phyloP scores from a whole-genome alignment of 2,113 vertebrate species.

The Turnix velox region DNA sequence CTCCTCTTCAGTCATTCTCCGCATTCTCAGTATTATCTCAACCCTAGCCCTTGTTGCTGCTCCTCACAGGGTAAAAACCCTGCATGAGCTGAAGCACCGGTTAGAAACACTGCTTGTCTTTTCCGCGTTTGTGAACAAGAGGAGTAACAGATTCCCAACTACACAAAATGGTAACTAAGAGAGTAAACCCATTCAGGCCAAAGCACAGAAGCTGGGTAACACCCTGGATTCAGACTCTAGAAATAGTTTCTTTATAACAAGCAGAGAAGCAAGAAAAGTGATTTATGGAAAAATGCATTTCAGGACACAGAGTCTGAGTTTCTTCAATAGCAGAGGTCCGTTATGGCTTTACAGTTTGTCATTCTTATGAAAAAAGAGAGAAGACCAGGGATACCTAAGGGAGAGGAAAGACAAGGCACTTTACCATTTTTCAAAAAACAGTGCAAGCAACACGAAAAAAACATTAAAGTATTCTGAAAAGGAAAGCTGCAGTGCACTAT shows the following conservation, averaged over 20 bases:
- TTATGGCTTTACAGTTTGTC: background rate
- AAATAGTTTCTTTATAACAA: background rate
- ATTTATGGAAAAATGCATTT: background rate
- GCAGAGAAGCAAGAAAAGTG: background rate
- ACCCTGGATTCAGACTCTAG: background rate
- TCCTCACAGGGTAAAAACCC: background rate
- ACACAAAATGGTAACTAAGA: background rate
- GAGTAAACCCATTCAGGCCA: background rate
- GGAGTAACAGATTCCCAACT: background rate
- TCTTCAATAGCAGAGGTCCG: background rate
- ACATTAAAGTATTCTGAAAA: background rate
- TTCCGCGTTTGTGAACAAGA: background rate
- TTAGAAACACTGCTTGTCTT: background rate
- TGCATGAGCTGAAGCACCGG: background rate
- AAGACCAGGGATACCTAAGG: background rate
- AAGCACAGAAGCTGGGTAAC: background rate
- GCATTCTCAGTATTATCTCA: background rate
- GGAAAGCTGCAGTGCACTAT: background rate
- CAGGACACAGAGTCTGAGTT: background rate
- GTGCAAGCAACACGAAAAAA: background rate
- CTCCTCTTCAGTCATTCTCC: background rate
- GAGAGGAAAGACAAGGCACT: background rate
- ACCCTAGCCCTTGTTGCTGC: background rate
- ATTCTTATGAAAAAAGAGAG: background rate
- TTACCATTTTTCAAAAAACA: background rate